Evolutionary conservation across 2,888 invertebrate genomes (phyloP), one percentile per base, ranked within the genome.

Genomic region (Drosophila stalkeri): DNA sequence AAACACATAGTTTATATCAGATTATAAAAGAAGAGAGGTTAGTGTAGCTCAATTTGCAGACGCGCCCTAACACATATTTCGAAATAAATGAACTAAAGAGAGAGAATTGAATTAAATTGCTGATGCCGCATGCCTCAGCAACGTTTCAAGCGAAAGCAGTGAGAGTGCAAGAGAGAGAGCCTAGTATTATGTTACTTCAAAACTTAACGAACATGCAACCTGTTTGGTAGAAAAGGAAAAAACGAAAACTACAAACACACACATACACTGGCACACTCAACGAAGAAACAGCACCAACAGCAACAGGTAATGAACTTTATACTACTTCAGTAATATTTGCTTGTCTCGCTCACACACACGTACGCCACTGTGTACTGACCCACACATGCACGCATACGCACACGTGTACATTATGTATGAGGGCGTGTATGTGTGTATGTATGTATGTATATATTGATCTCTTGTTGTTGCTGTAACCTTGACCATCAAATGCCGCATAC

Each of bases 261-360:
- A 16, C 20, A 35, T 16, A 54, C 46, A 23, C 43, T 7, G 9
- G 55, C 43, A 39, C 35, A 52, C 54, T 54, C 6, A 16, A 46
- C 57, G 43, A 44, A 71, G 43, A 44, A 71, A 37, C 12, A 69
- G 52, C 70, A 52, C 43, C 47, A 63, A 51, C 37, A 75, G 80
- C 80, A 83, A 84, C 83, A 84, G 83, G 86, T 84, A 83, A 57
- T 82, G 82, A 82, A 84, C 85, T 82, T 86, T 86, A 85, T 76
- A 80, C 78, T 75, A 33, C 52, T n/a, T 41, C 52, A 31, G 47
- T 55, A 63, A 57, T 52, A 66, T 41, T 66, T 18, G 60, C 23
- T 69, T 57, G 54, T 75, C 74, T 71, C 72, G 37, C 75, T 72
- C 72, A 46, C 64, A 60, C 72, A 41, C 68, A 64, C 75, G 52